Percentiles rank a stretch among this genome's conserved stretches.
These are phyloP conservation scores for Anarrhichthys ocellatus DNA, from an alignment of 2,113 vertebrate species.

Conservation along the genomic window DNA sequence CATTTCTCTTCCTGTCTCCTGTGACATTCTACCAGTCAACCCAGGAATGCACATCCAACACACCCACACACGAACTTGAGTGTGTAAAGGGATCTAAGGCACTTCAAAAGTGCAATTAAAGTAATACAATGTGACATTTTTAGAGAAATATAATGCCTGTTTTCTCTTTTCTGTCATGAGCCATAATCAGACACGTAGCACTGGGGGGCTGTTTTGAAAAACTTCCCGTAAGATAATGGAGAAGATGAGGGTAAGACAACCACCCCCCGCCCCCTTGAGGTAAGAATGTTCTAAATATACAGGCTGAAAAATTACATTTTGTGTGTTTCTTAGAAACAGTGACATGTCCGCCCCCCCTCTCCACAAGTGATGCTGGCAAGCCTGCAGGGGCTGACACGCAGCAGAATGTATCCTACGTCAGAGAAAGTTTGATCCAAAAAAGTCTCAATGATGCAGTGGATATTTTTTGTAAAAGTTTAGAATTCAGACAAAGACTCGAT, in stretches of 20 bases:
- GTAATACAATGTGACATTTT: conserved; percentile 38
- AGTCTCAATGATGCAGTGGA: neutral
- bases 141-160: neutral
- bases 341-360: neutral
- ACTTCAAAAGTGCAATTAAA: conserved; percentile 23
- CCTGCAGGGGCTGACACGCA: neutral
- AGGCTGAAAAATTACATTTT: neutral
- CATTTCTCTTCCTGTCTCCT: conserved; percentile 16
- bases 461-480: neutral
- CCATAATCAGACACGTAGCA: neutral
- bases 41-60: conserved; percentile 4
- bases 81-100: neutral
- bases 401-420: neutral
- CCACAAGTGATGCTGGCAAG: neutral
- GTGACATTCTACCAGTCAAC: conserved; percentile 46
- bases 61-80: conserved; percentile 1
- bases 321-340: too few species aligned
- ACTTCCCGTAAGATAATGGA: neutral
- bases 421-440: conserved; percentile 13
- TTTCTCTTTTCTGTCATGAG: conserved; percentile 14
- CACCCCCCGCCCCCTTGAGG: neutral
- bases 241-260: too few species aligned
- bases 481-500: neutral
- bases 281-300: neutral
- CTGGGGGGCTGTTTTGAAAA: neutral